Evolutionary conservation across 2,888 invertebrate genomes (phyloP).

Genomic region (Sphaerophoria taeniata): DNA sequence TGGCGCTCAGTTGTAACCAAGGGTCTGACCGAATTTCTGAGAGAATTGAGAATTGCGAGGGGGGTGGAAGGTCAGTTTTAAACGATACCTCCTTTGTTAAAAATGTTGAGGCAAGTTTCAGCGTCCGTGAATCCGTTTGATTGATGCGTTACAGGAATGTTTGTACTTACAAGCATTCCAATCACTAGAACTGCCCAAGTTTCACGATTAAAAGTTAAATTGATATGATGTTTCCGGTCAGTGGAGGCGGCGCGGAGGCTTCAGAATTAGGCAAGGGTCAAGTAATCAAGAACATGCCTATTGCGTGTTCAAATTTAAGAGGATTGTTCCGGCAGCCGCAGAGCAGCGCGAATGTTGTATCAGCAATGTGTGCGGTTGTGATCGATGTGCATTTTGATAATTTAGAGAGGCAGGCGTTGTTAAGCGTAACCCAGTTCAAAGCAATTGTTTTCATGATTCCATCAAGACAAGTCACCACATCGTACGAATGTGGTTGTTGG

Average conservation of each 20-base stretch:
- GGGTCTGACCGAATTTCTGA: constrained; percentile 33
- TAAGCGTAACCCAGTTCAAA: constrained; percentile 38
- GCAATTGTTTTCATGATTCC: constrained; percentile 53
- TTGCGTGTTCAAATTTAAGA: constrained; percentile 25
- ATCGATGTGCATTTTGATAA: constrained; percentile 60
- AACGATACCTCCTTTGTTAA: constrained; percentile 23
- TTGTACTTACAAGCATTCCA: constrained; percentile 58
- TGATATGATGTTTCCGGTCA: constrained; percentile 33
- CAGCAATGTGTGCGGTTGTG: constrained; percentile 51
- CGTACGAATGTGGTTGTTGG: constrained; percentile 3
- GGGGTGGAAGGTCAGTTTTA: constrained; percentile 38
- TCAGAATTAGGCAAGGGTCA: constrained; percentile 22
- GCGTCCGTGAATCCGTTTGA: constrained; percentile 40
- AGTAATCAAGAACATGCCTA: constrained; percentile 13
- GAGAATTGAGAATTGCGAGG: neutral
- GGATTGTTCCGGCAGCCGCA: constrained; percentile 4
- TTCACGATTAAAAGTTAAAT: constrained; percentile 67
- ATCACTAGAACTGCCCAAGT: constrained; percentile 63
- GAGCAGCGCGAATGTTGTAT: constrained; percentile 45
- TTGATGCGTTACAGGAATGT: constrained; percentile 61
- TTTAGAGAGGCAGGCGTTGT: constrained; percentile 5
- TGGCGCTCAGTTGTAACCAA: constrained; percentile 36
- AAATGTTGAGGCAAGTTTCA: constrained; percentile 13
- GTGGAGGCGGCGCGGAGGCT: no score
- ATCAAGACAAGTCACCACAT: constrained; percentile 20